Evolutionary conservation across 1,140 invertebrate species (phyloP).

Genomic region (Microplitis mediator): DNA sequence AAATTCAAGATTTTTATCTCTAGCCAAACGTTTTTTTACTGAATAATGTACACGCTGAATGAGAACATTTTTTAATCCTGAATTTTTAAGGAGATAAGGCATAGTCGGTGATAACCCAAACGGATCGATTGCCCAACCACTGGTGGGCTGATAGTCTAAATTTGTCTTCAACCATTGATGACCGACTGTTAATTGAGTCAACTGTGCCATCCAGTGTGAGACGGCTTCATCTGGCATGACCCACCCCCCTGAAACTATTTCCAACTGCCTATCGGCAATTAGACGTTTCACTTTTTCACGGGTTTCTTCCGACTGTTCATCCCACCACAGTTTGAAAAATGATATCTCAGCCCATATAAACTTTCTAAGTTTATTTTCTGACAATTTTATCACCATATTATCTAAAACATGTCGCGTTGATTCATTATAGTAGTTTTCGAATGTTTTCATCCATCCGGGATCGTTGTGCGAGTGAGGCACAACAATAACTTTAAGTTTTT

Average conservation of each 20-base stretch:
- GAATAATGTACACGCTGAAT: constrained; percentile 96
- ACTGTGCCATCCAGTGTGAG: constrained; percentile 87
- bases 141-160: constrained; percentile 78
- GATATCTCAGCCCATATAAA: constrained; percentile 99
- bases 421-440: constrained; percentile 89
- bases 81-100: constrained; percentile 84
- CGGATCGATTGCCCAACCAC: constrained; percentile 94
- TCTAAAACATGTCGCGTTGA: constrained; percentile 90
- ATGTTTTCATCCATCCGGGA: constrained; percentile 96
- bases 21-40: constrained; percentile 90
- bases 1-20: constrained; percentile 86
- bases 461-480: constrained; percentile 98
- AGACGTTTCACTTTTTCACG: constrained; percentile 75
- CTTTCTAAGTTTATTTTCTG: constrained; percentile 78
- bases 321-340: constrained; percentile 93
- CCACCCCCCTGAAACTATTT: constrained; percentile 95
- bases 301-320: constrained; percentile 72
- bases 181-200: constrained; percentile 91
- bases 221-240: constrained; percentile 99
- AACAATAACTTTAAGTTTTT: constrained; percentile 91
- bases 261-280: constrained; percentile 71
- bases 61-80: constrained; percentile 84
- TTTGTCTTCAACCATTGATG: constrained; percentile 91
- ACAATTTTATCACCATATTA: constrained; percentile 85
- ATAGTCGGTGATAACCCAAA: constrained; percentile 91